Conservation (phyloP, 2,113 vertebrate species). For the Hemiprocne comata region DNA sequence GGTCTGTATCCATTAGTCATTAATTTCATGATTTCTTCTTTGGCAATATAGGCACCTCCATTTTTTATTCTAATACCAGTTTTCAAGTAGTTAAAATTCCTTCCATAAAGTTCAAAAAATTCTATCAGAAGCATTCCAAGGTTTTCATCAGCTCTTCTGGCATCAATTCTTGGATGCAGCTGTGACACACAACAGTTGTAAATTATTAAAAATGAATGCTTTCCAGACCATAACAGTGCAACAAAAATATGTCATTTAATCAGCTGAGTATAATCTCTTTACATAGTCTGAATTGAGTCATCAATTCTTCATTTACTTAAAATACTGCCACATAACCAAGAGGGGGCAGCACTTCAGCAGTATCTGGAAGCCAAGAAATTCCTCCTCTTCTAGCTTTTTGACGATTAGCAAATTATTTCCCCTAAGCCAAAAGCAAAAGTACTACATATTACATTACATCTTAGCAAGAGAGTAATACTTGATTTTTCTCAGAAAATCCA, state of each 20-base stretch:
- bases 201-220: neutral
- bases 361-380: neutral
- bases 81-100: constrained; percentile 99
- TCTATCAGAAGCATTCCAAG: constrained; percentile 97
- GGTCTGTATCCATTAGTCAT: constrained; percentile 95
- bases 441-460: neutral
- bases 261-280: neutral
- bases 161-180: constrained; percentile 95
- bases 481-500: neutral
- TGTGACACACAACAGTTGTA: constrained; percentile 59
- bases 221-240: neutral
- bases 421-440: neutral
- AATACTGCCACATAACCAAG: neutral
- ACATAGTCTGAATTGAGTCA: neutral
- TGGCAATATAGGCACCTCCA: constrained; percentile 96
- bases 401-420: neutral
- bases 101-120: constrained; percentile 98
- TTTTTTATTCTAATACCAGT: constrained; percentile 98
- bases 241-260: neutral
- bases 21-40: constrained; percentile 96
- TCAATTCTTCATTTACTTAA: neutral
- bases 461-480: neutral
- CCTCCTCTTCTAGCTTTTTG: neutral
- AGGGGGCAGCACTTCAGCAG: constrained; percentile 55
- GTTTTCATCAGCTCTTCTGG: constrained; percentile 91